A percentile compares a stretch with the other conserved stretches of the same genome.
Conservation (phyloP, 2,113 vertebrate species). For the Dendropsophus ebraccatus region DNA sequence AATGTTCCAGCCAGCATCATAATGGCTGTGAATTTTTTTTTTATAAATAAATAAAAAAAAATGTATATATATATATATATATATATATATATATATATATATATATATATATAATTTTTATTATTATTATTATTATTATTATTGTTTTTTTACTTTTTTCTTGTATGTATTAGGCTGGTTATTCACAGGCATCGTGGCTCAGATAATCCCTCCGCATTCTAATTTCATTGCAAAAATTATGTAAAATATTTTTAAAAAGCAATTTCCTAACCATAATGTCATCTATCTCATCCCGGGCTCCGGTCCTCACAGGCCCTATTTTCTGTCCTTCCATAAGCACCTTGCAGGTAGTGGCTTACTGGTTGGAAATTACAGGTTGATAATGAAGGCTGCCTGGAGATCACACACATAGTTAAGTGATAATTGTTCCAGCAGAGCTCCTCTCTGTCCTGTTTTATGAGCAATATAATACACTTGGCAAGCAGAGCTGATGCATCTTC, state of each 20-base stretch:
- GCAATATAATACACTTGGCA: conserved; percentile 51
- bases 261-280: background rate
- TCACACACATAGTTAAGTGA: conserved; percentile 54
- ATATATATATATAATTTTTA: too few relatives aligned
- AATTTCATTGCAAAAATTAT: background rate
- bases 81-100: too few relatives aligned
- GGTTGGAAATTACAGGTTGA: conserved; percentile 47
- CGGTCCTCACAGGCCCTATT: background rate
- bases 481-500: conserved; percentile 52
- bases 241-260: background rate
- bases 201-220: background rate
- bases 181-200: background rate
- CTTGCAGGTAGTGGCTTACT: conserved; percentile 41
- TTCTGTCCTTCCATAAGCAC: conserved; percentile 25
- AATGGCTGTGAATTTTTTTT: background rate
- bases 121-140: too few relatives aligned
- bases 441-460: conserved; percentile 54
- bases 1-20: background rate
- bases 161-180: background rate
- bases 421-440: conserved; percentile 52
- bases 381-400: conserved; percentile 61
- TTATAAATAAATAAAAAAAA: too few relatives aligned
- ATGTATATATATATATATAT: too few relatives aligned
- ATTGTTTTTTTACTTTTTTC: background rate
- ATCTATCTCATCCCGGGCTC: background rate